Percentiles rank a stretch among this genome's conserved stretches.
phyloP scores from a whole-genome alignment of 2,888 invertebrate genomes.

The Beris chalybata region DNA sequence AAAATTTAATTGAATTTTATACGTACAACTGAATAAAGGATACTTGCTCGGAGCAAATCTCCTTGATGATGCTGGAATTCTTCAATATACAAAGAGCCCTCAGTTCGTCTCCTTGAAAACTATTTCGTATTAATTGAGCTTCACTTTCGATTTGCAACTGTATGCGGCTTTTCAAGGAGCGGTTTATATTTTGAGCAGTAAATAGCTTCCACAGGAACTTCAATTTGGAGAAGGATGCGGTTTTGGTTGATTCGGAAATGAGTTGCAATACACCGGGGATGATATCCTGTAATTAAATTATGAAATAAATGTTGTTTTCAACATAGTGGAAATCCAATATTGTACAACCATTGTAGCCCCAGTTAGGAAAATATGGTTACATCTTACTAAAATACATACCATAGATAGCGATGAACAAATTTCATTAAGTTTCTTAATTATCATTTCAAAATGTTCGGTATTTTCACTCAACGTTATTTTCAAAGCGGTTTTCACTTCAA shows the following conservation, averaged over 20 bases:
- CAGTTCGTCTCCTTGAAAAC: conserved; percentile 18
- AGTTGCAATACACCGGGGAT: conserved; percentile 1
- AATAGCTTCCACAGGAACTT: conserved; percentile 26
- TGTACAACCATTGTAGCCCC: not conserved
- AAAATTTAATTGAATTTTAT: conserved; percentile 15
- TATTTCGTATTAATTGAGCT: conserved; percentile 15
- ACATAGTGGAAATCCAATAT: not conserved
- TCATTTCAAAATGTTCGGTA: not conserved
- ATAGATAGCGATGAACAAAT: not conserved
- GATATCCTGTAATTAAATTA: conserved; percentile 9
- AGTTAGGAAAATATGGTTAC: not conserved
- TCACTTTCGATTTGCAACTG: conserved; percentile 24
- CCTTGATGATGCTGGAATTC: conserved; percentile 21
- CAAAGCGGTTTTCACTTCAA: not conserved
- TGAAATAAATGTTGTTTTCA: not conserved
- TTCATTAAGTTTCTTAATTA: conserved; percentile 6
- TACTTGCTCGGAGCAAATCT: conserved; percentile 11
- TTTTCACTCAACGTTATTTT: not conserved
- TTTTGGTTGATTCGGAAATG: conserved; percentile 13
- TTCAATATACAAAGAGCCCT: conserved; percentile 16
- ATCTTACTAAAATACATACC: not conserved
- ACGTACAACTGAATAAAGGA: conserved; percentile 23
- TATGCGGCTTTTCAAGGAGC: conserved; percentile 7
- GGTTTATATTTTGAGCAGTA: conserved; percentile 12
- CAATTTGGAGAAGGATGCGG: conserved; percentile 16